Percentiles rank a stretch among this genome's conserved stretches.
phyloP scores from a whole-genome alignment of 2,797 vertebrate species.

The Ciconia nigra region DNA sequence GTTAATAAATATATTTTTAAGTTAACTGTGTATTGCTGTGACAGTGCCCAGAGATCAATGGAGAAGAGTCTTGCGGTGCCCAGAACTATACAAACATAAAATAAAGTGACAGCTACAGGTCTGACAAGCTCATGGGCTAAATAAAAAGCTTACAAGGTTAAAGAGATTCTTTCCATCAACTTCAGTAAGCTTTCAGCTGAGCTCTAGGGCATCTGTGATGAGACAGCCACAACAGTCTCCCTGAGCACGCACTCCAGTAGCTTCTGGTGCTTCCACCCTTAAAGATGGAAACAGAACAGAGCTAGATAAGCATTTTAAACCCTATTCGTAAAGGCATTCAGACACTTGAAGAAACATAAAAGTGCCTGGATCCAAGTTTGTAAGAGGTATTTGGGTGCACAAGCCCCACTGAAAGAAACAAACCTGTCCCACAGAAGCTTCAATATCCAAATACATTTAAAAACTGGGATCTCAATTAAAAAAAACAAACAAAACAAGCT shows the following conservation, averaged over 20 bases:
- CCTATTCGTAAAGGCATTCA: neutral
- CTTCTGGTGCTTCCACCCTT: neutral
- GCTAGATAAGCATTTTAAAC: neutral
- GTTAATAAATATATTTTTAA: neutral
- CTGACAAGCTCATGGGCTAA: slow-evolving; percentile 1
- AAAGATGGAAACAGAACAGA: neutral
- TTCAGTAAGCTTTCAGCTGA: neutral
- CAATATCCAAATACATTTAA: neutral
- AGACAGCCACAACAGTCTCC: neutral
- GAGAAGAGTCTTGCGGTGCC: neutral
- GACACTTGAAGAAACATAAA: neutral
- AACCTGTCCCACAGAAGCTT: neutral
- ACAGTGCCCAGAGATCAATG: neutral
- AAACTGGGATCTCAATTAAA: neutral
- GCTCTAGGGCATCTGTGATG: neutral
- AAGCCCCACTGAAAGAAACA: neutral
- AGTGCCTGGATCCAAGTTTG: neutral
- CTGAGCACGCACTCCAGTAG: neutral
- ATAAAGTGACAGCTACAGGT: slow-evolving; percentile 13
- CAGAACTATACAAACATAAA: neutral
- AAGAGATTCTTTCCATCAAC: neutral
- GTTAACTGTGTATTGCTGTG: neutral
- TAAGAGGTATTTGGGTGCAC: neutral
- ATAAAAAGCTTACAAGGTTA: slow-evolving; percentile 47
- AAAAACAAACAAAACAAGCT: neutral